A percentile compares a stretch with the other conserved stretches of the same genome.
Conservation (phyloP, 2,797 vertebrate genomes). For the Tympanoctomys barrerae region DNA sequence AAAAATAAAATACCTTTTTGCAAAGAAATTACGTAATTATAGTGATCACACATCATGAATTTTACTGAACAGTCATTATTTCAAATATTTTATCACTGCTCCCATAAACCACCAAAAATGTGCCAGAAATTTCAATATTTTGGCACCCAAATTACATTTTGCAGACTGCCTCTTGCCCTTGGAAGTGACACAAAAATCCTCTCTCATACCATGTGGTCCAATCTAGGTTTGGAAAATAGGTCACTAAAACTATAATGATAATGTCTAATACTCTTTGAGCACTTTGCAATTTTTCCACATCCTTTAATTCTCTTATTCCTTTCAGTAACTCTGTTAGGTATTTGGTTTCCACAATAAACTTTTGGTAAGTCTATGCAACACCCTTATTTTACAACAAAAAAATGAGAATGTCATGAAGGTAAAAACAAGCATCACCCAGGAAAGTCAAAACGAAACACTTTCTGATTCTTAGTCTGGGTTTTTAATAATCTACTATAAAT, state of each 20-base stretch:
- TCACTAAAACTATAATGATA: conserved; percentile 81
- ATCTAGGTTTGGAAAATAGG: conserved; percentile 83
- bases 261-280: conserved; percentile 72
- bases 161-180: conserved; percentile 78
- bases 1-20: conserved; percentile 64
- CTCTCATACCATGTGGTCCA: conserved; percentile 79
- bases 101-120: conserved; percentile 69
- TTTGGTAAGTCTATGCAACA: conserved; percentile 51
- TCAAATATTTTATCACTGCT: conserved; percentile 79
- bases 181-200: conserved; percentile 82
- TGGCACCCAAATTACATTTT: conserved; percentile 75
- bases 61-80: conserved; percentile 73
- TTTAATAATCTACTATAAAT: conserved; percentile 32
- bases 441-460: conserved; percentile 31
- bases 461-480: not conserved
- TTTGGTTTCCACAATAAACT: conserved; percentile 71
- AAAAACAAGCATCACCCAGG: conserved; percentile 51
- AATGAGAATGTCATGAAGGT: conserved; percentile 22
- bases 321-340: conserved; percentile 24
- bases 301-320: conserved; percentile 63
- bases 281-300: conserved; percentile 58
- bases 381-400: conserved; percentile 52
- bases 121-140: conserved; percentile 75
- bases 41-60: conserved; percentile 62
- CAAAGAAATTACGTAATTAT: conserved; percentile 68